Conservation (phyloP, 1,140 invertebrate genomes). For the Drosophila guanche region DNA sequence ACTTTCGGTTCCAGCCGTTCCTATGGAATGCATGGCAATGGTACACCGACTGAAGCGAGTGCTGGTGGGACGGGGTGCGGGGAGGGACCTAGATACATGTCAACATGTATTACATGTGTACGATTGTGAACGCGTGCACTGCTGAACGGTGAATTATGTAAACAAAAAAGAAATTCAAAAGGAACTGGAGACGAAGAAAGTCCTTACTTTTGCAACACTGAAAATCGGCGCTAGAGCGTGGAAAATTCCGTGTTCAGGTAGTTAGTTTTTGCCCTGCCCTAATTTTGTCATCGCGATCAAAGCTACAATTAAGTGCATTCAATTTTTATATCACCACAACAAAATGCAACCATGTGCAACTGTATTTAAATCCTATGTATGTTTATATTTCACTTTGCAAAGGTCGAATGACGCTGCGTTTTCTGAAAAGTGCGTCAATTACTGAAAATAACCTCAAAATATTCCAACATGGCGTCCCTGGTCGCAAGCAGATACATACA, state of each 20-base stretch:
- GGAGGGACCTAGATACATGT: neutral
- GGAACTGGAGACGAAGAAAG: constrained; percentile 8
- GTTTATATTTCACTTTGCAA: neutral
- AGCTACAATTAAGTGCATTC: neutral
- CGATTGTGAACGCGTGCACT: constrained; percentile 21
- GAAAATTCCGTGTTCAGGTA: neutral
- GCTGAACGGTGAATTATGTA: constrained; percentile 40
- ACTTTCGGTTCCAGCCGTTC: constrained; percentile 46
- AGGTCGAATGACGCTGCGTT: neutral
- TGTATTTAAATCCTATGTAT: too few relatives aligned
- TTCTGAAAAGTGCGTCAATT: neutral
- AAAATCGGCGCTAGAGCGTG: neutral
- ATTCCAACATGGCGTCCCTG: constrained; percentile 65
- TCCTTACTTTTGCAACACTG: constrained; percentile 38
- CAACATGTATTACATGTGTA: too few relatives aligned
- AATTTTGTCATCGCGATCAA: constrained; percentile 1
- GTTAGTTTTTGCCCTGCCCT: too few relatives aligned
- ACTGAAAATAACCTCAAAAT: constrained; percentile 60
- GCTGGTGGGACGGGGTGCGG: constrained; percentile 3
- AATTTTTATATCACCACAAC: too few relatives aligned
- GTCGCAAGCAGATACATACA: constrained; percentile 59
- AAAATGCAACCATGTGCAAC: too few relatives aligned
- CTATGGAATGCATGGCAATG: constrained; percentile 55
- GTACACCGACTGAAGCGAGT: constrained; percentile 36
- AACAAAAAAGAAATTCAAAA: neutral